A percentile compares a stretch with the other conserved stretches of the same genome.
These are phyloP conservation scores for Paedocypris micromegethes DNA, from an alignment of 2,797 vertebrate genomes.

Conservation along the genomic window DNA sequence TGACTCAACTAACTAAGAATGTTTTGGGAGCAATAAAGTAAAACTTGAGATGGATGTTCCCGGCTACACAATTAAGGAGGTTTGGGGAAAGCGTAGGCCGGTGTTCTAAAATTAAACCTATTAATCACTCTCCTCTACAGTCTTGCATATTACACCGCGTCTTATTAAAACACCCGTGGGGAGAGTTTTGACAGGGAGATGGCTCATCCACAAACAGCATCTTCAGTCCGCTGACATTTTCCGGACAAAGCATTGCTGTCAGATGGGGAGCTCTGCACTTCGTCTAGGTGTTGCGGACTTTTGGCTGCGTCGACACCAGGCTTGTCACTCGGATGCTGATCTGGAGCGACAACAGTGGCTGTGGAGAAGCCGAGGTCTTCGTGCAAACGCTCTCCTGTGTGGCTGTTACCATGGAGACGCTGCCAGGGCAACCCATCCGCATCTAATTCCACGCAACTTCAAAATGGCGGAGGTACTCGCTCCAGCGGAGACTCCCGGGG, in stretches of 20 bases:
- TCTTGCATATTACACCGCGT: not conserved
- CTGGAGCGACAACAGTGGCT: slow-evolving; percentile 14
- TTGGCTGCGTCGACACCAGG: slow-evolving; percentile 22
- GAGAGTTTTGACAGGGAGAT: not conserved
- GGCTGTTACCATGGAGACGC: slow-evolving; percentile 28
- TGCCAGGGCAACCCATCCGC: slow-evolving; percentile 19
- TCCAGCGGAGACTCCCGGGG: not conserved
- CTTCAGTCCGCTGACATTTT: not conserved
- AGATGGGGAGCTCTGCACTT: slow-evolving; percentile 11
- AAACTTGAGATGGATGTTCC: too few species aligned
- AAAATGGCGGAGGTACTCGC: slow-evolving; percentile 8
- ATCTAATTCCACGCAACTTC: slow-evolving; percentile 7
- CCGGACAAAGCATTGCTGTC: slow-evolving; percentile 10
- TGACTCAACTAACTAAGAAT: too few species aligned
- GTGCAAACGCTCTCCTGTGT: slow-evolving; percentile 5
- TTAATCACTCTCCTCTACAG: slow-evolving; percentile 1
- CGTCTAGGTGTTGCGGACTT: slow-evolving; percentile 19
- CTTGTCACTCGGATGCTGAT: slow-evolving; percentile 29
- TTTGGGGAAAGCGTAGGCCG: slow-evolving; percentile 1
- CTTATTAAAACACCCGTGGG: not conserved
- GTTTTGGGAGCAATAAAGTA: too few species aligned
- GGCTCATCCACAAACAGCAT: slow-evolving; percentile 4
- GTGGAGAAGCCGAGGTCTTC: not conserved
- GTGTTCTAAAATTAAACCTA: slow-evolving; percentile 5
- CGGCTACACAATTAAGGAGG: not conserved